A percentile compares a stretch with the other conserved stretches of the same genome.
phyloP scores from a whole-genome alignment of 1,140 invertebrate genomes.

The Brachionus sp. region DNA sequence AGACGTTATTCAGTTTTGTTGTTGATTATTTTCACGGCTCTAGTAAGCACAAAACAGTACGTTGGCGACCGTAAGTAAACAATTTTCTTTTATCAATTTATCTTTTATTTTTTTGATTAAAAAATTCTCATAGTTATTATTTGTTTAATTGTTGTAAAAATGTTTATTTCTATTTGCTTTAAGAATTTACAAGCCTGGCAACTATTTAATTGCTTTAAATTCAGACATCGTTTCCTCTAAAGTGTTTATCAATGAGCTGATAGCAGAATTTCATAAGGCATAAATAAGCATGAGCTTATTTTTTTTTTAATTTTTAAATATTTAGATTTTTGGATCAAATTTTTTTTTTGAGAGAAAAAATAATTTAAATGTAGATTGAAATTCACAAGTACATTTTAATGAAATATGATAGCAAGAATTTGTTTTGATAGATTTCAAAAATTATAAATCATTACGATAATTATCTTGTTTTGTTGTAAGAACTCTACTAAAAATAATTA shows the following conservation, averaged over 20 bases:
- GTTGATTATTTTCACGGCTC: conserved; percentile 61
- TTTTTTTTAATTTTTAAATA: too few species aligned
- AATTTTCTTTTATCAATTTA: not conserved
- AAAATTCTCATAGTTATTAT: not conserved
- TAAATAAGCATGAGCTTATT: too few species aligned
- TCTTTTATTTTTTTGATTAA: not conserved
- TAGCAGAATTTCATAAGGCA: too few species aligned
- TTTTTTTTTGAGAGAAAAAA: too few species aligned
- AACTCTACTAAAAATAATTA: too few species aligned
- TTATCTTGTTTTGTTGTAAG: too few species aligned
- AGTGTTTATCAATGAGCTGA: not conserved
- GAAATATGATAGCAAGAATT: too few species aligned
- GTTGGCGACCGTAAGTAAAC: conserved; percentile 66
- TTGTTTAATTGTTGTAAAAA: not conserved
- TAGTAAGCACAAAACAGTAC: conserved; percentile 93
- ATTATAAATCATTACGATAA: too few species aligned
- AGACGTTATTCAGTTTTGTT: conserved; percentile 63
- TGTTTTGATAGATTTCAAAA: too few species aligned
- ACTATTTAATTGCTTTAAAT: not conserved
- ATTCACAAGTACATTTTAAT: too few species aligned
- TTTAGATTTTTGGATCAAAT: too few species aligned
- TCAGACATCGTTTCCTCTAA: not conserved
- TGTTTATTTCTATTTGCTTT: not conserved
- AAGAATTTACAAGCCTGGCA: not conserved
- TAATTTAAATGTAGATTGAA: too few species aligned